Percentiles rank a stretch among this genome's conserved stretches.
Evolutionary conservation across 2,797 vertebrate genomes (phyloP).

Genomic region (Eupleurogrammus muticus): DNA sequence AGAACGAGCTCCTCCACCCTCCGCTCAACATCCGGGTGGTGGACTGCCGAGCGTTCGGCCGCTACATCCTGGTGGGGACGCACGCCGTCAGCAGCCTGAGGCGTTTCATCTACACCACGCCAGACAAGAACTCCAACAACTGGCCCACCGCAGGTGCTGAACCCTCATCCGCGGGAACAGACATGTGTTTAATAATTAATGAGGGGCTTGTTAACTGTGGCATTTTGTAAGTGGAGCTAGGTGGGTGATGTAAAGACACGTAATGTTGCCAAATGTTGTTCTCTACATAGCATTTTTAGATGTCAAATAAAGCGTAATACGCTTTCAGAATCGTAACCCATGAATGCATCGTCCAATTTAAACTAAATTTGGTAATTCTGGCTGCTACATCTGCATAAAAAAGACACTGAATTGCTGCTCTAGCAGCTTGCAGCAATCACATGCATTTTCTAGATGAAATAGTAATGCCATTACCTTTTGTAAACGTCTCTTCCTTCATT

Average conservation of each 20-base stretch:
- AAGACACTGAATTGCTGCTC: no score
- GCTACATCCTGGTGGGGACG: slow-evolving; percentile 95
- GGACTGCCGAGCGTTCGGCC: slow-evolving; percentile 95
- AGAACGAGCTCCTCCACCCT: slow-evolving; percentile 96
- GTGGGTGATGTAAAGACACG: no score
- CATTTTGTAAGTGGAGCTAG: not conserved
- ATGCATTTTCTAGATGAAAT: no score
- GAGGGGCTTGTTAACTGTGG: not conserved
- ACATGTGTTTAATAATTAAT: not conserved
- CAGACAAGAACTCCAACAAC: slow-evolving; percentile 85
- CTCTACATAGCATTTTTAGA: no score
- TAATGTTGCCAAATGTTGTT: not conserved
- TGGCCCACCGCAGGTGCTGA: slow-evolving; percentile 89
- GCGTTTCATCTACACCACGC: slow-evolving; percentile 91
- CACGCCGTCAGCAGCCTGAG: slow-evolving; percentile 92
- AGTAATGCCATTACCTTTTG: no score
- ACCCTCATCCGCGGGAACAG: slow-evolving; percentile 7
- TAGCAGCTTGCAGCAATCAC: no score
- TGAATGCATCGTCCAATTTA: no score
- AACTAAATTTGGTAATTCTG: no score
- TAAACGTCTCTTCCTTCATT: no score
- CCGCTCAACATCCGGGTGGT: slow-evolving; percentile 95
- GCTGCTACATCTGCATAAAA: no score
- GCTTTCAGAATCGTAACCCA: no score
- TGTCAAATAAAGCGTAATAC: no score